A percentile compares a stretch with the other conserved stretches of the same genome.
phyloP scores from a whole-genome alignment of 2,113 vertebrate genomes.

The Solea senegalensis region DNA sequence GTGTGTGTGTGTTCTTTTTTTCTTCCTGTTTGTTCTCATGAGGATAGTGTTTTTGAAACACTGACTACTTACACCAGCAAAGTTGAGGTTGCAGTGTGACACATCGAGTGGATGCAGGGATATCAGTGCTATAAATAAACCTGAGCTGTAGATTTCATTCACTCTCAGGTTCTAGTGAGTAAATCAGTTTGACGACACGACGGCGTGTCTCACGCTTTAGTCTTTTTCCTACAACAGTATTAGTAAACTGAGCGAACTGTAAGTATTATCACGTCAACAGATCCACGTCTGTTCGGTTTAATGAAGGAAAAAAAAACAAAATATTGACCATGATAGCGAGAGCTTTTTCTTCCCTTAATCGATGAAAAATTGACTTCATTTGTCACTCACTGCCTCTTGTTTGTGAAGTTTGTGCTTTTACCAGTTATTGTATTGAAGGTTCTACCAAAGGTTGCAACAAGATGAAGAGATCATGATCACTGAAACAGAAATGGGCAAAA shows the following conservation, averaged over 20 bases:
- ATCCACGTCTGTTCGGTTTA: constrained; percentile 23
- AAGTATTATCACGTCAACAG: constrained; percentile 27
- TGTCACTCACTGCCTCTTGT: constrained; percentile 53
- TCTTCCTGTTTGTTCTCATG: constrained; percentile 10
- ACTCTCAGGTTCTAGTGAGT: constrained; percentile 1
- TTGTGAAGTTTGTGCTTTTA: constrained; percentile 30
- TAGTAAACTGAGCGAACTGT: constrained; percentile 3
- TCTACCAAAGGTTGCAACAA: constrained; percentile 71
- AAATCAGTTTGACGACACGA: constrained; percentile 8
- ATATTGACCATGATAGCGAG: constrained; percentile 17
- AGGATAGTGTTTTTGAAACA: constrained; percentile 25
- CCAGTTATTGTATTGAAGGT: constrained; percentile 51
- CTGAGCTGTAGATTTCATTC: constrained; percentile 24
- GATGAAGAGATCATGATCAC: constrained; percentile 44
- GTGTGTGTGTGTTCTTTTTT: background rate
- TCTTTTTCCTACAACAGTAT: constrained; percentile 41
- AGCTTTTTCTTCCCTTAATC: constrained; percentile 31
- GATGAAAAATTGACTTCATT: constrained; percentile 8
- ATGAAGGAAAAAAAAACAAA: constrained; percentile 47
- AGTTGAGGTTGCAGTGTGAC: constrained; percentile 33
- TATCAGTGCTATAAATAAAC: constrained; percentile 24
- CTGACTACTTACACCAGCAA: constrained; percentile 73
- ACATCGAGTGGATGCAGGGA: constrained; percentile 25
- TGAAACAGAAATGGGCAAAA: constrained; percentile 42
- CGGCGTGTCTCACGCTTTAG: constrained; percentile 15